Conservation (phyloP, 2,797 vertebrate genomes). For the Sebastes taczanowskii region DNA sequence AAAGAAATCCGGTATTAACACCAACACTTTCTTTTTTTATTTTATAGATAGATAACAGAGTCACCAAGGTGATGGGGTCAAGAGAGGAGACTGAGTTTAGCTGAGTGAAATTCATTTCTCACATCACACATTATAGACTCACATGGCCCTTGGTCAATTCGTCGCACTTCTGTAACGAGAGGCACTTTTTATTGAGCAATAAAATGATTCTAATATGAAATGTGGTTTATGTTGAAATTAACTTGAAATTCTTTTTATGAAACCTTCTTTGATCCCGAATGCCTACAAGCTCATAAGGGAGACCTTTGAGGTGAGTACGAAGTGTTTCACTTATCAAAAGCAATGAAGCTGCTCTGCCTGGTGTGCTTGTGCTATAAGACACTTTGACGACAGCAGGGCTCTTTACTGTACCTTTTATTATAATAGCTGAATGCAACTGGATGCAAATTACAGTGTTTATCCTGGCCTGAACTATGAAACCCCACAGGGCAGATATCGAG, state of each 20-base stretch:
- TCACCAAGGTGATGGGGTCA: not conserved
- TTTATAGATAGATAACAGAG: not conserved
- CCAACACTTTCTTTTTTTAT: not conserved
- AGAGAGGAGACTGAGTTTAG: not conserved
- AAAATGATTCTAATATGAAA: slow-evolving; percentile 15
- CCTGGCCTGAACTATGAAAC: slow-evolving; percentile 5
- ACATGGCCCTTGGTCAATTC: not conserved
- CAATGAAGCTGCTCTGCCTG: not conserved
- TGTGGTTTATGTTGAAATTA: slow-evolving; percentile 24
- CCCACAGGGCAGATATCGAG: slow-evolving; percentile 25
- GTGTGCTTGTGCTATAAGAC: slow-evolving; percentile 1
- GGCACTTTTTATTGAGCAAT: not conserved
- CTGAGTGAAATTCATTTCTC: not conserved
- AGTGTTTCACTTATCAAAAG: not conserved
- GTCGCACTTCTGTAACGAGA: not conserved
- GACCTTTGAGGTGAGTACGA: slow-evolving; percentile 8
- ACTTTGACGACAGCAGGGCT: slow-evolving; percentile 8
- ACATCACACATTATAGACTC: not conserved
- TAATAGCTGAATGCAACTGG: not conserved
- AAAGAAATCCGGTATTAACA: not conserved
- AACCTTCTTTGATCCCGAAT: slow-evolving; percentile 31
- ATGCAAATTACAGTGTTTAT: slow-evolving; percentile 33
- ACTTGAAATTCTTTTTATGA: slow-evolving; percentile 1
- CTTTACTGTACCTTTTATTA: slow-evolving; percentile 16
- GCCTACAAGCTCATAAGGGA: not conserved